Evolutionary conservation across 2,113 vertebrate species (phyloP).

Genomic region (Apodemus sylvaticus): DNA sequence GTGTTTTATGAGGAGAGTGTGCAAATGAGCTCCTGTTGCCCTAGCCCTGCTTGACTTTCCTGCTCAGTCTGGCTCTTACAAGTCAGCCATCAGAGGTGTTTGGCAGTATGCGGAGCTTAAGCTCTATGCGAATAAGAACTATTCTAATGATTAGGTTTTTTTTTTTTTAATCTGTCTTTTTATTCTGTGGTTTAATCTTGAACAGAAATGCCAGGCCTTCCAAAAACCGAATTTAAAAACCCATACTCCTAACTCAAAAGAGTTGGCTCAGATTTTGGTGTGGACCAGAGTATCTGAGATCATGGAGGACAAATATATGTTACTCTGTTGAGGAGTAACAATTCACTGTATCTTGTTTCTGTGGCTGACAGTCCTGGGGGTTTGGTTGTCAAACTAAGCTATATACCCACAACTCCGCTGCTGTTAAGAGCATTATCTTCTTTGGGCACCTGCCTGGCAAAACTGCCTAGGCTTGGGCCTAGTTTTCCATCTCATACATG

Average conservation of each 20-base stretch:
- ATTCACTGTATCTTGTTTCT: neutral
- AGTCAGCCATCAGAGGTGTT: neutral
- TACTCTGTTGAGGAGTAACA: neutral
- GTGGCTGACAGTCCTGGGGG: neutral
- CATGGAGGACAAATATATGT: neutral
- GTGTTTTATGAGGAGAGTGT: neutral
- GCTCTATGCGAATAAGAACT: neutral
- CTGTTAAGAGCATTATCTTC: neutral
- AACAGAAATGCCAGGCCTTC: neutral
- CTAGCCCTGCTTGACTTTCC: slow-evolving; percentile 7
- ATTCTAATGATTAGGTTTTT: neutral
- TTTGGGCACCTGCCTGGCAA: neutral
- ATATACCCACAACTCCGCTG: neutral
- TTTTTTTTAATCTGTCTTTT: neutral
- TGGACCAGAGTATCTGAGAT: neutral
- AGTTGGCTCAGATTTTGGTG: neutral
- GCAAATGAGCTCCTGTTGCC: neutral
- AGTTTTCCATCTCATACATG: neutral
- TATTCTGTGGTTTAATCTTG: slow-evolving; percentile 56
- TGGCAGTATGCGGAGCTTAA: neutral
- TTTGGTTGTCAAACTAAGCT: neutral
- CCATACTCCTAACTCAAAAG: neutral
- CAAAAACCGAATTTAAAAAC: slow-evolving; percentile 18
- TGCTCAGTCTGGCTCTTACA: neutral
- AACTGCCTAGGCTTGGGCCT: neutral